phyloP scores from a whole-genome alignment of 2,888 invertebrate species.

The Drosophila mimica region DNA sequence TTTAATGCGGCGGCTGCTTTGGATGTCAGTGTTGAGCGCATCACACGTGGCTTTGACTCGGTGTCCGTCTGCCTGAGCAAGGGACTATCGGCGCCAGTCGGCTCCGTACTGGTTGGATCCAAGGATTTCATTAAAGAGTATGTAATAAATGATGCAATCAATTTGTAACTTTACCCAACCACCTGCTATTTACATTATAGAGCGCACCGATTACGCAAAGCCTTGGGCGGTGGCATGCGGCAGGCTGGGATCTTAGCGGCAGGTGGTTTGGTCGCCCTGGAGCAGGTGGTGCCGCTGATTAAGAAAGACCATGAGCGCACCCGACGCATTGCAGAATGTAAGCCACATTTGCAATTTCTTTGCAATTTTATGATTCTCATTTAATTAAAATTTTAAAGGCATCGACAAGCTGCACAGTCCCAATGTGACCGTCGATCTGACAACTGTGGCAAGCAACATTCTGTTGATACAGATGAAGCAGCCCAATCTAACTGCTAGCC shows the following conservation, averaged over 20 bases:
- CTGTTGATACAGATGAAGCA: slow-evolving; percentile 88
- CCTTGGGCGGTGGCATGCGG: slow-evolving; percentile 96
- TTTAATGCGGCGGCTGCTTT: slow-evolving; percentile 94
- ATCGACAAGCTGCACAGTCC: slow-evolving; percentile 88
- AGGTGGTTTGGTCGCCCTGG: slow-evolving; percentile 93
- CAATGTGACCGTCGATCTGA: slow-evolving; percentile 88
- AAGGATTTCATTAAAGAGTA: slow-evolving; percentile 90
- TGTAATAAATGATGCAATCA: slow-evolving; percentile 43
- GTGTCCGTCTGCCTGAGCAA: slow-evolving; percentile 96
- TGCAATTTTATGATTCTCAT: not conserved
- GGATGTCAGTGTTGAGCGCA: slow-evolving; percentile 87
- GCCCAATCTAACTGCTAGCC: slow-evolving; percentile 86
- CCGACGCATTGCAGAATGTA: slow-evolving; percentile 89
- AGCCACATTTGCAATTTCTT: not conserved
- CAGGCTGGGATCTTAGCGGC: slow-evolving; percentile 96
- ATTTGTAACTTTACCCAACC: not conserved
- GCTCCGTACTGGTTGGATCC: slow-evolving; percentile 93
- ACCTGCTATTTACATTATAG: slow-evolving; percentile 84
- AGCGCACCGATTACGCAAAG: slow-evolving; percentile 92
- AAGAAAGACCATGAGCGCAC: slow-evolving; percentile 91
- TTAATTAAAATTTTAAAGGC: slow-evolving; percentile 83
- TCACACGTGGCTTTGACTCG: slow-evolving; percentile 91
- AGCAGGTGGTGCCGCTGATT: slow-evolving; percentile 90
- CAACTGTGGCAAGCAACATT: slow-evolving; percentile 90
- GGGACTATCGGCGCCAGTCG: slow-evolving; percentile 95